These are phyloP conservation scores for Lasioglossum malachurum DNA, from an alignment of 2,888 invertebrate species.

Conservation along the genomic window DNA sequence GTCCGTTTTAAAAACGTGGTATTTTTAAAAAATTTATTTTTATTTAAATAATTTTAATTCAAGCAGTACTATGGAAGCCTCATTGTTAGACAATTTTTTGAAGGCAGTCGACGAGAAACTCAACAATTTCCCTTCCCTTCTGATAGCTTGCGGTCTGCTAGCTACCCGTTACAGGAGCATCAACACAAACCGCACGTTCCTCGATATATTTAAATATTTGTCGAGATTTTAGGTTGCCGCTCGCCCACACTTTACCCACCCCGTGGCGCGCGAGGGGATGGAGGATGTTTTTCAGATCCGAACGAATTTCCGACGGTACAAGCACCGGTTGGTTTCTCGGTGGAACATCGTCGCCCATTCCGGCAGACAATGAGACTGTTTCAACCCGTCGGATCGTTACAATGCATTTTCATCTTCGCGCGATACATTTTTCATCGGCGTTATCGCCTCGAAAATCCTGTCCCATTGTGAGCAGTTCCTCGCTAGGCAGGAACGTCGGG, in stretches of 20 bases:
- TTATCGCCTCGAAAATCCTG: slow-evolving; percentile 55
- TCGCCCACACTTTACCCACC: background rate
- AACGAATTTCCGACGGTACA: slow-evolving; percentile 24
- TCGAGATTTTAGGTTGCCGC: slow-evolving; percentile 19
- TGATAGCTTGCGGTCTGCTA: background rate
- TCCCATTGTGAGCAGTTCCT: slow-evolving; percentile 43
- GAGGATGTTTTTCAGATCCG: slow-evolving; percentile 34
- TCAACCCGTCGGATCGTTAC: slow-evolving; percentile 40
- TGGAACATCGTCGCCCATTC: slow-evolving; percentile 19
- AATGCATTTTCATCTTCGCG: slow-evolving; percentile 58
- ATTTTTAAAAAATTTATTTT: no score
- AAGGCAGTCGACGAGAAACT: background rate
- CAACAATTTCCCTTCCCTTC: background rate
- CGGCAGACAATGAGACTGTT: slow-evolving; percentile 37
- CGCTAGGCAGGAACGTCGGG: slow-evolving; percentile 18
- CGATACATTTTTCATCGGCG: slow-evolving; percentile 60
- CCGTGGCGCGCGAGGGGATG: background rate
- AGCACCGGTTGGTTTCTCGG: slow-evolving; percentile 10
- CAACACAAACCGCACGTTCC: no score
- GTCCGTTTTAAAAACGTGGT: no score
- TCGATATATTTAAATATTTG: slow-evolving; percentile 36
- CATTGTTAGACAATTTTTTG: background rate
- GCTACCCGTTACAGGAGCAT: background rate
- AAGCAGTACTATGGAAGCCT: background rate
- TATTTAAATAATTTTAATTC: no score